Base-by-base conservation (phyloP, 2,113 vertebrate species). In the Vombatus ursinus region DNA sequence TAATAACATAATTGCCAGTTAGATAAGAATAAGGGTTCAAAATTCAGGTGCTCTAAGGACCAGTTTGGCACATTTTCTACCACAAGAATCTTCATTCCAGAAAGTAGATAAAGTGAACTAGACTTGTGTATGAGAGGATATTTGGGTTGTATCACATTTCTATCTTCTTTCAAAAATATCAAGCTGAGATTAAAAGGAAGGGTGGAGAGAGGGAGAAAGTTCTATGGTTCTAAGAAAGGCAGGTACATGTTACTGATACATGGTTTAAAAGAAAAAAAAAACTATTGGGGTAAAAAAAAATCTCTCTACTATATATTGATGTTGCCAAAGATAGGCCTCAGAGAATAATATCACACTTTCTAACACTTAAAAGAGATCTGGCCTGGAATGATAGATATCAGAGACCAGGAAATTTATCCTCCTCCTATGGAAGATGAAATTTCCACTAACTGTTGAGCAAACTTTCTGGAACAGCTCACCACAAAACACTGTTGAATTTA, bases 371-470 rank as follows among this genome's bases (percentile, higher is more conserved):
- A 51, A 89, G n/a, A n/a, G 22, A 37, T 44, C 8, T 89, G 49
- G 3, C 31, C 48, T 91, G 84, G 57, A 77, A 92, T 92, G 49
- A 95, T 37, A 51, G 89, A 92, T 52, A 52, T 2, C 91, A 77
- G 26, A 92, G 37, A 53, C 47, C 3, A 93, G 25, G 47, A 92
- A 93, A 95, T 37, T 51, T 23, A 6, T 44, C 49, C 28, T 48
- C 61, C 68, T 90, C 48, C 50, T 90, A 84, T 84, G n/a, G 77
- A 61, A 48, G 95, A 37, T 47, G 52, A 52, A 90, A 53, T 68
- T 93, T 92, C 90, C 44, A 77, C 16, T 96, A 93, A 47, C 52
- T 50, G 50, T 68, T 92, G 92, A 90, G 92, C 25, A 53, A 84
- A 84, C 68, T 84, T 2, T 84, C 19, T 77, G 68, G 68, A 44